phyloP scores from a whole-genome alignment of 2,888 invertebrate genomes.

The Heliconius erato region DNA sequence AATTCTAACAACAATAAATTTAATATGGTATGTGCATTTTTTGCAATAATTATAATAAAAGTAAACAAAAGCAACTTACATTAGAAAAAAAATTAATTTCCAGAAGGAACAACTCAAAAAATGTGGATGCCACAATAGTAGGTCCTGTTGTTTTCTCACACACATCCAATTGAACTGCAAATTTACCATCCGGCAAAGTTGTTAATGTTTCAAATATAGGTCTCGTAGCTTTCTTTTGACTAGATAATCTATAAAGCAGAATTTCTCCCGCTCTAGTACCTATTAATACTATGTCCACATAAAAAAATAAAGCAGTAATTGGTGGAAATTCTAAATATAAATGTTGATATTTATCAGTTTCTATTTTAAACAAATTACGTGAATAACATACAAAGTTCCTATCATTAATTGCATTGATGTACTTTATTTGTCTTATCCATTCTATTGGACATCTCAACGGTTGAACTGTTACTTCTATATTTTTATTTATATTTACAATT shows the following conservation, averaged over 20 bases:
- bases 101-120: constrained; percentile 68
- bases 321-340: constrained; percentile 75
- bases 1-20: too few relatives aligned
- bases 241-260: constrained; percentile 69
- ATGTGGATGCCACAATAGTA: constrained; percentile 70
- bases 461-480: constrained; percentile 56
- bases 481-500: constrained; percentile 63
- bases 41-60: neutral
- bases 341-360: constrained; percentile 70
- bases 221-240: constrained; percentile 62
- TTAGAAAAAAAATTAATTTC: constrained; percentile 72
- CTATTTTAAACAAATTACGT: constrained; percentile 72
- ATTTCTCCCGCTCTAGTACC: constrained; percentile 70
- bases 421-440: constrained; percentile 73
- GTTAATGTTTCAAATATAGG: constrained; percentile 71
- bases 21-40: too few relatives aligned
- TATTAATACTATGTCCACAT: constrained; percentile 72
- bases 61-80: constrained; percentile 62
- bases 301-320: constrained; percentile 75
- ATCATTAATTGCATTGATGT: constrained; percentile 67
- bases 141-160: constrained; percentile 73
- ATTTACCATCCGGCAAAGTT: constrained; percentile 69
- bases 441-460: constrained; percentile 67
- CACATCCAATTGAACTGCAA: constrained; percentile 73
- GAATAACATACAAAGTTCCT: constrained; percentile 76